Evolutionary conservation across 2,797 vertebrate species (phyloP).

Genomic region (Steatocranus sp.): DNA sequence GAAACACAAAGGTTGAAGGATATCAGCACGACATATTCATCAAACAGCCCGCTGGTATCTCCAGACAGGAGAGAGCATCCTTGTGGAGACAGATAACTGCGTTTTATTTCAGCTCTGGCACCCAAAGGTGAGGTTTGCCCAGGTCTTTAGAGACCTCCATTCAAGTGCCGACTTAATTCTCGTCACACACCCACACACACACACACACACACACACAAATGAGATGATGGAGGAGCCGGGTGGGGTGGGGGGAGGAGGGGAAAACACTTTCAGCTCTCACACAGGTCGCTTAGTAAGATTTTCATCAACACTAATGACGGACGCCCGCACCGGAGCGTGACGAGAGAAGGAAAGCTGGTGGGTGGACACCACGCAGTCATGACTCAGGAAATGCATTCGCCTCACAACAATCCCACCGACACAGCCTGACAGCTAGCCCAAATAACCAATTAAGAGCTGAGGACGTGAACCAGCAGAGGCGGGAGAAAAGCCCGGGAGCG

Average conservation of each 20-base stretch:
- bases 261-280: neutral
- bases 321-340: constrained; percentile 35
- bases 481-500: constrained; percentile 19
- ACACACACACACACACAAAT: neutral
- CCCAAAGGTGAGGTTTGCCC: neutral
- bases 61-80: constrained; percentile 25
- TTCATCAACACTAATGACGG: constrained; percentile 16
- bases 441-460: constrained; percentile 69
- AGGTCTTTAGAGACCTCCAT: constrained; percentile 5
- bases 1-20: constrained; percentile 53
- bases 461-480: constrained; percentile 41
- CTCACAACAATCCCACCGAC: constrained; percentile 51
- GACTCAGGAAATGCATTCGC: constrained; percentile 50
- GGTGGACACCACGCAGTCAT: constrained; percentile 2
- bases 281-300: neutral
- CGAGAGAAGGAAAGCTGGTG: neutral
- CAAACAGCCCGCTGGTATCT: constrained; percentile 21
- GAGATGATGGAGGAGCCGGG: neutral
- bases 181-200: constrained; percentile 23
- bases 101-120: constrained; percentile 35
- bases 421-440: constrained; percentile 57
- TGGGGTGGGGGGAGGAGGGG: neutral
- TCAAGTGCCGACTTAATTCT: constrained; percentile 30
- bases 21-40: constrained; percentile 58
- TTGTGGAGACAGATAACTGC: constrained; percentile 50